Evolutionary conservation across 2,888 invertebrate species (phyloP).

Genomic region (Cordylochernes scorpioides): DNA sequence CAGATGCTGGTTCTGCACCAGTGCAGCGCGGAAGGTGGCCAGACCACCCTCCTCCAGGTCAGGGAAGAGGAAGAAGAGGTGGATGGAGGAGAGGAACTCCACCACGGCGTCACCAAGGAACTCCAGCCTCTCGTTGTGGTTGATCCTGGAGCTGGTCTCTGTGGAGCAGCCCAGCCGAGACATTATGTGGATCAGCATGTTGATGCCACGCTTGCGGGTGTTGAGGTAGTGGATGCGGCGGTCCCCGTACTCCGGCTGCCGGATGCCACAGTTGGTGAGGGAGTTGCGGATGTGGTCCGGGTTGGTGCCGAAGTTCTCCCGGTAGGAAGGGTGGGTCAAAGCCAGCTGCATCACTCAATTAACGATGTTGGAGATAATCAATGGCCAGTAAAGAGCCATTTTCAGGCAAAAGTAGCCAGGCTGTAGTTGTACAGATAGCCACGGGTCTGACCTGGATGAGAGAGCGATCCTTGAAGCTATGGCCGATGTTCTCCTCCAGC

Average conservation of each 20-base stretch:
- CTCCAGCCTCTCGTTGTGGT: constrained; percentile 84
- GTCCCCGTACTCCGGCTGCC: constrained; percentile 85
- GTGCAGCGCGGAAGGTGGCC: constrained; percentile 83
- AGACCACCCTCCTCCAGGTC: constrained; percentile 86
- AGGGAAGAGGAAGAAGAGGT: constrained; percentile 86
- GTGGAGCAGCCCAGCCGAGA: constrained; percentile 66
- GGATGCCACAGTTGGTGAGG: constrained; percentile 85
- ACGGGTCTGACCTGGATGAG: constrained; percentile 45
- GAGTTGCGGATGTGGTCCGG: constrained; percentile 92
- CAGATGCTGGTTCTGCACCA: constrained; percentile 94
- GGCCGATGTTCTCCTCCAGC: constrained; percentile 47
- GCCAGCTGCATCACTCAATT: constrained; percentile 38
- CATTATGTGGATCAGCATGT: constrained; percentile 89
- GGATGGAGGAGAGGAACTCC: constrained; percentile 69
- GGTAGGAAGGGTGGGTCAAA: constrained; percentile 87
- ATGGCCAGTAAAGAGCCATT: too few species aligned
- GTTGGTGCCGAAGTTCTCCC: constrained; percentile 92
- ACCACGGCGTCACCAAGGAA: constrained; percentile 96
- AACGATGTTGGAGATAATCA: too few species aligned
- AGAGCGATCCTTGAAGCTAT: constrained; percentile 60
- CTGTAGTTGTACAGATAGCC: too few species aligned
- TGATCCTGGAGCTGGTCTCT: constrained; percentile 73
- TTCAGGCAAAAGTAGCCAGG: too few species aligned
- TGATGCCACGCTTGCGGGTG: constrained; percentile 70
- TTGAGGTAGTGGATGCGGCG: constrained; percentile 69